Base-by-base conservation (phyloP, 2,797 vertebrate genomes). In the Pangasius larnaudii region DNA sequence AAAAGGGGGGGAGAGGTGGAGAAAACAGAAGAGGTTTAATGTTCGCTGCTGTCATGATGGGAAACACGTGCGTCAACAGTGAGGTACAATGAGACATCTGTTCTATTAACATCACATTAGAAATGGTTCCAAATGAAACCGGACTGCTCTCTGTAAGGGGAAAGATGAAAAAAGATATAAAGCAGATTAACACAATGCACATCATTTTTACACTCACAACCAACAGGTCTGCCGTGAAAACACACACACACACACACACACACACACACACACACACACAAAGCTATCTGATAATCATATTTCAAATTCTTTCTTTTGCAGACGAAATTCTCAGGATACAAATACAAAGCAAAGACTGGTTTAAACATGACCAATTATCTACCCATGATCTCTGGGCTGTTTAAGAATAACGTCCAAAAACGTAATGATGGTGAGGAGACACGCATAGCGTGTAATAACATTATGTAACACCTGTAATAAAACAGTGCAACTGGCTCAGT, bases 1-100 rank as follows among this genome's bases (percentile, higher is more conserved):
- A 18, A 3, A 11, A 1, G 0, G 14, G 96, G 8, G 91, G 10
- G 91, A 89, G 93, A 94, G 87, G 61, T 84, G 58, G 89, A 86
- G 71, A 85, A 95, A 96, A 97, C 94, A 95, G 91, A 94, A 51
- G 13, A 90, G 85, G 87, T 94, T 97, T 97, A 97, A 96, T 95
- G 94, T 79, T 91, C 63, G 87, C 78, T 86, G 89, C 39, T 39
- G 85, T 90, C 89, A 90, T 90, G 85, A 87, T 90, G 85, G 84
- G 59, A 90, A 91, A 89, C 89, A 87, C 71, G 36, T 85, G 88
- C 71, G 59, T 85, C 77, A 89, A 86, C 88, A 88, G 51, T 51
- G 65, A 85, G 85, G 63, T 87, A 92, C 84, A 90, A 91, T 77
- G 87, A 91, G 65, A 63, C 36, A 84, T 69, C 71, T 86, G 89